Evolutionary conservation across 2,888 invertebrate genomes (phyloP), one percentile per base, ranked within the genome.

Genomic region (Hecatera dysodea): DNA sequence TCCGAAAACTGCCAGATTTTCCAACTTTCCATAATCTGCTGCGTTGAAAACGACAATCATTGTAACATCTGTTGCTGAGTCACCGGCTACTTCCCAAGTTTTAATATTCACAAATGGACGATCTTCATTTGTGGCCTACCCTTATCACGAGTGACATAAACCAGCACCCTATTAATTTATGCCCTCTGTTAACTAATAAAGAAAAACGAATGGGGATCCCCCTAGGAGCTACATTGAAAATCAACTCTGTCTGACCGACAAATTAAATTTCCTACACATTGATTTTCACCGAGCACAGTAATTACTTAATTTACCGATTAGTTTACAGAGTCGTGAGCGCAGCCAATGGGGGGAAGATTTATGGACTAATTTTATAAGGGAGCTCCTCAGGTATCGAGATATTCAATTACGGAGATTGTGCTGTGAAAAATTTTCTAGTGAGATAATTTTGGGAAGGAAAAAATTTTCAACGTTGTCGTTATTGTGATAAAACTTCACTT

Each of bases 201-300:
- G 90, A 90, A 90, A 88, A 88, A 89, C 86, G 86, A 86, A 83
- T 87, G 87, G 82, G 68, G 71, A 68, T 75, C 83, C 88, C 89
- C 89, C 80, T 56, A 78, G 84, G 87, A 90, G 88, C 86, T 87
- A 88, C 89, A 89, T 86, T 88, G 88, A 87, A 90, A 89, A 90
- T 88, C 89, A 87, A 85, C 90, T 88, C 87, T 85, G 89, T 88
- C 90, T 90, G 87, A 87, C 88, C 82, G 86, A 88, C 88, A 90
- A 94, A 94, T 94, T 93, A 91, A 94, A 93, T 94, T 93, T 92
- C 89, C 89, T 90, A 90, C 91, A 92, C 92, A 94, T 94, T 94
- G 93, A 93, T 93, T 94, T 93, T 90, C 90, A 91, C 86, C 87
- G 87, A 85, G 87, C 87, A 85, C 86, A 89, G 90, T 93, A 93